These are phyloP conservation scores for Meleagris gallopavo DNA, from an alignment of 2,113 vertebrate species.

Conservation along the genomic window DNA sequence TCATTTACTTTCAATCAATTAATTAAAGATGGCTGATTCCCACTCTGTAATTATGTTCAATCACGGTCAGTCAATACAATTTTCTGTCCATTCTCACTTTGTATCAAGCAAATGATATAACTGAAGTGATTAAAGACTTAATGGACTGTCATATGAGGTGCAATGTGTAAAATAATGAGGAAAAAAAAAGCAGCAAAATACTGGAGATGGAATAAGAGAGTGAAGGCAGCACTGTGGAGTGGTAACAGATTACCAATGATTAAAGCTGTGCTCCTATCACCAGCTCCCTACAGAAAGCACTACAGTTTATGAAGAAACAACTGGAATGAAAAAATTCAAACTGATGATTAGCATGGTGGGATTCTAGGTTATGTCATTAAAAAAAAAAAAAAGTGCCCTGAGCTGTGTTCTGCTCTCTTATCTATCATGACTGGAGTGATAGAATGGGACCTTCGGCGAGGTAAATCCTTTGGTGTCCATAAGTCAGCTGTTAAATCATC, in stretches of 20 bases:
- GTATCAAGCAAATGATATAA: neutral
- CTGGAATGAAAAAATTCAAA: neutral
- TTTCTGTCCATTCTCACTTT: slow-evolving; percentile 12
- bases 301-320: neutral
- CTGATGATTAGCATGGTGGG: neutral
- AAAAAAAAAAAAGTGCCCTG: neutral
- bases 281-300: neutral
- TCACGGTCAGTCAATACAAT: slow-evolving; percentile 5
- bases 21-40: neutral
- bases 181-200: neutral
- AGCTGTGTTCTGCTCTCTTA: neutral
- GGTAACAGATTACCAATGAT: neutral
- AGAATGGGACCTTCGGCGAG: neutral
- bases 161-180: neutral
- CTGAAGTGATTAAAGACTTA: neutral
- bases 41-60: neutral
- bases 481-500: slow-evolving; percentile 3
- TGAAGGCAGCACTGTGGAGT: neutral
- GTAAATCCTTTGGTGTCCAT: neutral
- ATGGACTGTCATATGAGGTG: neutral
- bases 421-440: neutral
- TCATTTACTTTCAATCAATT: slow-evolving; percentile 6
- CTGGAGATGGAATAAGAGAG: neutral
- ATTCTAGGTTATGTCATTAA: neutral
- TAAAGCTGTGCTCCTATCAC: neutral